Base-by-base conservation (phyloP, 2,797 vertebrate genomes). In the Melanotaenia parkinsoni region DNA sequence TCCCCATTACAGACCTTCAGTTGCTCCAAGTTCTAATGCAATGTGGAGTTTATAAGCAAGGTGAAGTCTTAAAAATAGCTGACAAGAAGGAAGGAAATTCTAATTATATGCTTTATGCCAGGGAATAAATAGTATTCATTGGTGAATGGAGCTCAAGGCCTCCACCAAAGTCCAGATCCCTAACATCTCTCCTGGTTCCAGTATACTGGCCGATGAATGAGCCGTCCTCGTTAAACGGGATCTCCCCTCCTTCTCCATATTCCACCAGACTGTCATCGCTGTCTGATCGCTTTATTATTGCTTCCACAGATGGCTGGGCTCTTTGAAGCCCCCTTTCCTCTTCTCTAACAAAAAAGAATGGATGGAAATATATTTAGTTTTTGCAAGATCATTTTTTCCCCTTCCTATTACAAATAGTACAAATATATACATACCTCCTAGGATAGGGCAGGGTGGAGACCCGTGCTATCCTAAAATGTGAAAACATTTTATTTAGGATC, bases 131-230 rank as follows among this genome's bases (percentile, higher is more conserved):
- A 69, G 96, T 95, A 0, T 97, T 98, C 88, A 97, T 95, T 0
- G 96, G 97, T 2, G 98, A 97, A 0, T 97, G 97, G 84, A 97
- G 93, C 87, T 98, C 97, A 0, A 97, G 96, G 91, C 95, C 95
- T 72, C 96, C 96, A 2, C 96, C 96, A 82, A 96, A 97, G 82
- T 98, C 97, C 0, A 96, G 93, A 57, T 98, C 96, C 70, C 97
- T 95, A 93, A 98, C 95, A 77, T 98, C 98, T 89, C 95, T 97
- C 74, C 90, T 93, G 78, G 83, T 89, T 78, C 97, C 98, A 0
- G 97, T 98, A 93, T 99, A 99, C 89, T 99, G 97, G 67, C 98
- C 98, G 6, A 99, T 99, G 84, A 99, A 99, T 3, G 98, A 99
- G 71, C 98, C 98, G 0, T 99, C 98, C 85, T 99, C 98, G 0